Conservation (phyloP, 2,888 invertebrate genomes). For the Lypha dubia region DNA sequence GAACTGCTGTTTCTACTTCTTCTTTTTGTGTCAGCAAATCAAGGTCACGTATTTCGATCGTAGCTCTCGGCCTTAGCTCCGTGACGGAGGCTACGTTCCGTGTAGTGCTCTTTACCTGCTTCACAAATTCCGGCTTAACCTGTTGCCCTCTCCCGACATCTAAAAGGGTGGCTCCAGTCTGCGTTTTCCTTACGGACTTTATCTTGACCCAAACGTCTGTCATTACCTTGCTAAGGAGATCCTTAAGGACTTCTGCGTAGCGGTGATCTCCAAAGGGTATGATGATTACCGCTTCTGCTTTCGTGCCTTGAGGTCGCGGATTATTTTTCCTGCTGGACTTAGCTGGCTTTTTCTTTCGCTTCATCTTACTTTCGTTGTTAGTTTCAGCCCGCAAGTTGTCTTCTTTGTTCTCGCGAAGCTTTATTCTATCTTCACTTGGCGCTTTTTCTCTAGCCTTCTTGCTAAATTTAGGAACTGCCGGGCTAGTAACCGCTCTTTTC, state of each 20-base stretch:
- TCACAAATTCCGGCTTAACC: neutral
- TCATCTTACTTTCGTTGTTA: too few relatives aligned
- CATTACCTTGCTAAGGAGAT: neutral
- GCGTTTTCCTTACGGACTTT: neutral
- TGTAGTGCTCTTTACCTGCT: neutral
- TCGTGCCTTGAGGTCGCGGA: too few relatives aligned
- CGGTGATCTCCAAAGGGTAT: neutral
- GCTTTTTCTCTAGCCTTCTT: neutral
- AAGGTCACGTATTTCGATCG: too few relatives aligned
- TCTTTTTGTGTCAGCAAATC: neutral
- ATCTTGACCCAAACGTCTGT: neutral
- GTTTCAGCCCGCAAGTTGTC: too few relatives aligned
- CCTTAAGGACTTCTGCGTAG: neutral
- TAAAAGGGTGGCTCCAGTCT: neutral
- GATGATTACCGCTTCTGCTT: neutral
- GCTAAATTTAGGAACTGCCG: neutral
- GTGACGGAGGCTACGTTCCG: neutral
- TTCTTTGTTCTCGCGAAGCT: too few relatives aligned
- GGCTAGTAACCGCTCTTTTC: neutral
- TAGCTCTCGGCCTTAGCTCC: conserved; percentile 4
- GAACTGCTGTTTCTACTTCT: conserved; percentile 1
- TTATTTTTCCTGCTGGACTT: too few relatives aligned
- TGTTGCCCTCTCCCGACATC: neutral
- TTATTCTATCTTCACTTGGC: too few relatives aligned
- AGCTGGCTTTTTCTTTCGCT: too few relatives aligned